Conservation (phyloP, 1,140 invertebrate species). For the Drosophila willistoni region DNA sequence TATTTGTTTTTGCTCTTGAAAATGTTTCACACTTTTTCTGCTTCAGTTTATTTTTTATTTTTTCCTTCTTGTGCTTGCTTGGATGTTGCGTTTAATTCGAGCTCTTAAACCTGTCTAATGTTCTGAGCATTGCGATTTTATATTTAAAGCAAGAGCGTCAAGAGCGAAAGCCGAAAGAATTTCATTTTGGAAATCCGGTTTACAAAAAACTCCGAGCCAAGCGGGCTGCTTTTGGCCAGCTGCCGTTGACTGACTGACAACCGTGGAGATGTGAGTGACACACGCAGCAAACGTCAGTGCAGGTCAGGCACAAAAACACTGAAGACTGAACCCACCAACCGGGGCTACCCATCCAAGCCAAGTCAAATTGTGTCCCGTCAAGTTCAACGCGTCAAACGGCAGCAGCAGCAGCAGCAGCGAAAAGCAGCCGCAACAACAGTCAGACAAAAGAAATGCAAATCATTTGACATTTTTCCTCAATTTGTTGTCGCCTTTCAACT, state of each 20-base stretch:
- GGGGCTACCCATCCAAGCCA: constrained; percentile 19
- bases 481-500: constrained; percentile 38
- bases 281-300: constrained; percentile 52
- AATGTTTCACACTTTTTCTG: constrained; percentile 30
- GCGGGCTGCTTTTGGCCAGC: constrained; percentile 31
- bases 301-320: constrained; percentile 40
- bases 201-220: constrained; percentile 51
- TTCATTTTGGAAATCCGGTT: constrained; percentile 68
- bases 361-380: constrained; percentile 35
- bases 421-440: constrained; percentile 2
- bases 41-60: constrained; percentile 27
- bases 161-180: constrained; percentile 59
- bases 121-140: constrained; percentile 68
- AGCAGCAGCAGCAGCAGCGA: neutral
- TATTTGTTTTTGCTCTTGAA: constrained; percentile 9
- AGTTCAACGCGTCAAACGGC: constrained; percentile 57
- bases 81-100: constrained; percentile 52
- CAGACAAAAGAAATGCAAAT: constrained; percentile 66
- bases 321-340: neutral
- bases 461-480: constrained; percentile 24
- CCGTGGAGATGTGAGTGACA: constrained; percentile 66
- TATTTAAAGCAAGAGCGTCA: constrained; percentile 66
- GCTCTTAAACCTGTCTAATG: constrained; percentile 75
- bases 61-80: neutral
- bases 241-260: constrained; percentile 31